phyloP scores from a whole-genome alignment of 1,140 invertebrate species.

The Drosophila watanabei region DNA sequence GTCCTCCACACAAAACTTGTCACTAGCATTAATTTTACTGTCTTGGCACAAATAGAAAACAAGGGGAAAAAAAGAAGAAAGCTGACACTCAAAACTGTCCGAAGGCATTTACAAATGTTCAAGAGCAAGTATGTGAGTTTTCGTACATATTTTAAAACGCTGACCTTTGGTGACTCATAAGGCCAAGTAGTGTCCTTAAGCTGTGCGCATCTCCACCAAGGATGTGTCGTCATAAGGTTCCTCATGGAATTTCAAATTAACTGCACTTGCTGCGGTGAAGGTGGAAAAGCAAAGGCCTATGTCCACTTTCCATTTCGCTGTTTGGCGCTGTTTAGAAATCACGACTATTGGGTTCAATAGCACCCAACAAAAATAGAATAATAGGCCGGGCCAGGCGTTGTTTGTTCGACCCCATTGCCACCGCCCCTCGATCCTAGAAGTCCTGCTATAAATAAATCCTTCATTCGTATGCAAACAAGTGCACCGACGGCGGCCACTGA shows the following conservation, averaged over 20 bases:
- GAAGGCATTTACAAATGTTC: slow-evolving; percentile 66
- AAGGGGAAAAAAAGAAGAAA: not conserved
- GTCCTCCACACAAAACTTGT: slow-evolving; percentile 62
- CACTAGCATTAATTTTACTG: slow-evolving; percentile 70
- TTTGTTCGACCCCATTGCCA: slow-evolving; percentile 24
- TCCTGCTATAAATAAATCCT: slow-evolving; percentile 65
- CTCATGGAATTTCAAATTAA: slow-evolving; percentile 65
- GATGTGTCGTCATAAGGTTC: slow-evolving; percentile 49
- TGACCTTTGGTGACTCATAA: slow-evolving; percentile 57
- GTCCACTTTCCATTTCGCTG: slow-evolving; percentile 54
- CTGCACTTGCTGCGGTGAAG: slow-evolving; percentile 33
- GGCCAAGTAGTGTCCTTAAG: slow-evolving; percentile 51
- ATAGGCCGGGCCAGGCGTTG: slow-evolving; percentile 55
- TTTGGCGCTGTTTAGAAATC: slow-evolving; percentile 32
- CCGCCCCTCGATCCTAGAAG: not conserved
- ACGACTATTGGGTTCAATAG: slow-evolving; percentile 74
- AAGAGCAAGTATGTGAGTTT: slow-evolving; percentile 56
- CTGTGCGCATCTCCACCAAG: slow-evolving; percentile 44
- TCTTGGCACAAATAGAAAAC: slow-evolving; percentile 11
- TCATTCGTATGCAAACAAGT: slow-evolving; percentile 78
- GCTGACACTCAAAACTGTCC: slow-evolving; percentile 43
- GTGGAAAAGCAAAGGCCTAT: not conserved
- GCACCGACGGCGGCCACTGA: slow-evolving; percentile 41
- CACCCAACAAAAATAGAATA: slow-evolving; percentile 75
- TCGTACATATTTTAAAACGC: slow-evolving; percentile 42